phyloP scores from a whole-genome alignment of 2,113 vertebrate species.

The Mobula birostris region DNA sequence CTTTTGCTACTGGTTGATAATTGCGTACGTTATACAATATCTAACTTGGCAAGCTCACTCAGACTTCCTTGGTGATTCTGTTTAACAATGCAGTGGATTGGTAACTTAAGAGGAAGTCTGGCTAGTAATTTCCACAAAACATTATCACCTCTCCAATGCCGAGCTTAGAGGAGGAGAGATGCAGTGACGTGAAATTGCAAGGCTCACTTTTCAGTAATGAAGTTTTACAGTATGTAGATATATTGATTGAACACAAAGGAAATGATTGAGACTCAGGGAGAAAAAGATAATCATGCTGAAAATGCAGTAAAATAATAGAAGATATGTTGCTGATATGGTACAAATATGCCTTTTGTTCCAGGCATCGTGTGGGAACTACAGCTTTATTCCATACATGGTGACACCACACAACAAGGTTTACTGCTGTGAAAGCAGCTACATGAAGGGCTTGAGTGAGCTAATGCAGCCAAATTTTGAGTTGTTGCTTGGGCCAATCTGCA shows the following conservation, averaged over 20 bases:
- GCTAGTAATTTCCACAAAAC: background rate
- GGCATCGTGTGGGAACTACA: constrained; percentile 93
- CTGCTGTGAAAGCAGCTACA: constrained; percentile 87
- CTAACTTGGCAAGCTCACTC: no score
- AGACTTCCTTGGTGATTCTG: background rate
- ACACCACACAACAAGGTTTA: constrained; percentile 95
- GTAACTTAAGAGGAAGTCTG: background rate
- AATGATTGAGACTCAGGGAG: background rate
- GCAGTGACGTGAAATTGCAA: background rate
- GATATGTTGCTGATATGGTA: background rate
- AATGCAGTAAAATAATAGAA: background rate
- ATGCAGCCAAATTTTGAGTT: constrained; percentile 93
- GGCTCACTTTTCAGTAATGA: background rate
- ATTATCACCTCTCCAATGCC: background rate
- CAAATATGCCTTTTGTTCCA: constrained; percentile 49
- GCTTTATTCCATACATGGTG: constrained; percentile 91
- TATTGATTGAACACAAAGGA: background rate
- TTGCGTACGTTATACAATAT: background rate
- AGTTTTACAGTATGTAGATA: background rate
- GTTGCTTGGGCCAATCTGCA: constrained; percentile 88
- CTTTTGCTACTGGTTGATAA: background rate
- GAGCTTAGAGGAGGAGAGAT: background rate
- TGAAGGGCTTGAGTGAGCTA: constrained; percentile 89
- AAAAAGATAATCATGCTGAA: no score
- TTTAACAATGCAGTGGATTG: background rate